Evolutionary conservation across 2,797 vertebrate species (phyloP).

Genomic region (Xiphophorus birchmanni): DNA sequence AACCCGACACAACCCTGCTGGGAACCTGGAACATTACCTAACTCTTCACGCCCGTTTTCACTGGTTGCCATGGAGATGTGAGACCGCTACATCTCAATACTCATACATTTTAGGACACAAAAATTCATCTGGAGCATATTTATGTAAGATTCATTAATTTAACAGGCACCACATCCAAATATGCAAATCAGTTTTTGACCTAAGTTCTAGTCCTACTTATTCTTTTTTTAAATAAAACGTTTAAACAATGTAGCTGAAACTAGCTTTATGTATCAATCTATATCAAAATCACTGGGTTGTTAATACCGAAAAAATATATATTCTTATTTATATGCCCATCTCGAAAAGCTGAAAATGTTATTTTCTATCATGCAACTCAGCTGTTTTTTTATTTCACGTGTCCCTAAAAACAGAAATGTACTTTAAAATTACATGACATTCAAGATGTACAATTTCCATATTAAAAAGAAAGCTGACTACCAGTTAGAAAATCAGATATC

Average conservation of each 20-base stretch:
- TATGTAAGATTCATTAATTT: neutral
- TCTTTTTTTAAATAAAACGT: neutral
- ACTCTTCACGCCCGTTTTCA: constrained; percentile 34
- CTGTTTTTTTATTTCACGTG: neutral
- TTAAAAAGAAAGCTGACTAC: neutral
- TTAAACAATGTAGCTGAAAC: neutral
- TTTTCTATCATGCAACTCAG: neutral
- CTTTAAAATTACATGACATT: neutral
- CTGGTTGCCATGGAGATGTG: neutral
- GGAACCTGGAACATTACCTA: constrained; percentile 55
- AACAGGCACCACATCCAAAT: neutral
- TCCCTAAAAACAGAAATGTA: neutral
- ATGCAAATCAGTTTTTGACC: neutral
- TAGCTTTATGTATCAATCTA: neutral
- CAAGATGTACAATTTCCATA: neutral
- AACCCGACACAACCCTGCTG: constrained; percentile 32
- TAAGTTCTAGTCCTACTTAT: neutral
- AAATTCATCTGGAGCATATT: neutral
- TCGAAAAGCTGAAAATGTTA: neutral
- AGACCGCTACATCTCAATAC: constrained; percentile 19
- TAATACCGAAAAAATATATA: neutral
- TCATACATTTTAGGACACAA: neutral
- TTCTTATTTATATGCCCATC: neutral
- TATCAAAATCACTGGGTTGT: neutral
- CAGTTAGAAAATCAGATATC: neutral